A percentile compares a stretch with the other conserved stretches of the same genome.
phyloP scores from a whole-genome alignment of 2,797 vertebrate genomes.

The Neostethus bicornis region DNA sequence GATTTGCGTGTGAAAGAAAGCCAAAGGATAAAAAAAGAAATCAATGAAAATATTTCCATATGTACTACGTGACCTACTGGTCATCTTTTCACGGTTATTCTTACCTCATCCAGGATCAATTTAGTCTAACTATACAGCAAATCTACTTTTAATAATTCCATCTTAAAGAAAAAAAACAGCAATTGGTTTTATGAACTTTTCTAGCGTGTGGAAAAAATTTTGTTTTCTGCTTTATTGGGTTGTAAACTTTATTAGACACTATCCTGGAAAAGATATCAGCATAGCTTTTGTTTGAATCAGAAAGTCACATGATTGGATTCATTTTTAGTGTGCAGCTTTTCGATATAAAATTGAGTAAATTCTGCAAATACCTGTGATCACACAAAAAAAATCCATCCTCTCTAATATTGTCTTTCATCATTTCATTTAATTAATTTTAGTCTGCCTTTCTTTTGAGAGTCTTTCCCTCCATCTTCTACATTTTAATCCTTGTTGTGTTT shows the following conservation, averaged over 20 bases:
- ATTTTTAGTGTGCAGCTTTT: constrained; percentile 17
- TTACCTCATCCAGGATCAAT: constrained; percentile 8
- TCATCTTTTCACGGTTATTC: constrained; percentile 25
- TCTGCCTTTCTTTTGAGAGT: constrained; percentile 43
- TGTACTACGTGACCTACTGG: constrained; percentile 15
- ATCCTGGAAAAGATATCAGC: constrained; percentile 63
- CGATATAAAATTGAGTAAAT: constrained; percentile 4
- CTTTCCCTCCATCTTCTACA: constrained; percentile 66
- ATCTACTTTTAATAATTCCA: constrained; percentile 33
- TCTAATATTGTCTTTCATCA: constrained; percentile 40
- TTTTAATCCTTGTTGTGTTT: constrained; percentile 70
- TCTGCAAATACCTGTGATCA: constrained; percentile 2
- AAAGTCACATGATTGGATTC: constrained; percentile 55
- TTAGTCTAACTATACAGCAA: constrained; percentile 19
- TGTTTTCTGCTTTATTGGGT: constrained; percentile 29
- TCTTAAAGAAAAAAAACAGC: constrained; percentile 35
- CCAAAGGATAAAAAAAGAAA: constrained; percentile 8
- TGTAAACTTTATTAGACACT: constrained; percentile 49
- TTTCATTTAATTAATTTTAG: constrained; percentile 28
- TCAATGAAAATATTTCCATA: constrained; percentile 12
- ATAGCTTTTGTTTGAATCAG: constrained; percentile 53
- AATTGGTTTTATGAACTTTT: constrained; percentile 22
- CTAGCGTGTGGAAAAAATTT: constrained; percentile 28
- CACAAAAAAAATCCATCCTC: constrained; percentile 11
- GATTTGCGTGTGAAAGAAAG: constrained; percentile 30